phyloP scores from a whole-genome alignment of 1,140 invertebrate genomes.

The Achatina immaculata region DNA sequence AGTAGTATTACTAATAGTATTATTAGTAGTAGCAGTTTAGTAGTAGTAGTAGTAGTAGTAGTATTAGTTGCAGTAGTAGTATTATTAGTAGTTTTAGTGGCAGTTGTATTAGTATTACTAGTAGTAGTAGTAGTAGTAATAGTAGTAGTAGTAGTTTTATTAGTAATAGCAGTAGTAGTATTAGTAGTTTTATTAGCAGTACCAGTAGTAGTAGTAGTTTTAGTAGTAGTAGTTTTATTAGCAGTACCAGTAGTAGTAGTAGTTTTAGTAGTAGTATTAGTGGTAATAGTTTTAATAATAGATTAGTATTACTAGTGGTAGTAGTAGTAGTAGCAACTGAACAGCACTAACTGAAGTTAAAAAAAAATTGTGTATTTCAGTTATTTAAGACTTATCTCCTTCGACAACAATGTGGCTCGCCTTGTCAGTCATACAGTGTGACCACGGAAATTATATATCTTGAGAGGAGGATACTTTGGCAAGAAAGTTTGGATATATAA shows the following conservation, averaged over 20 bases:
- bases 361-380: no score
- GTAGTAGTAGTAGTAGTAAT: not conserved
- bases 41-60: constrained; percentile 4
- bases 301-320: not conserved
- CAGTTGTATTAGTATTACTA: not conserved
- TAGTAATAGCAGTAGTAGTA: not conserved
- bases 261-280: not conserved
- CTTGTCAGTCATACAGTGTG: no score
- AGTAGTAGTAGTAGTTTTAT: not conserved
- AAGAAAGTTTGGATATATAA: no score
- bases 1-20: not conserved
- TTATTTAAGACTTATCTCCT: no score
- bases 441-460: no score
- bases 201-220: not conserved
- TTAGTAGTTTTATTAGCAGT: not conserved
- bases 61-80: constrained; percentile 11
- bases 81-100: not conserved
- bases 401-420: no score
- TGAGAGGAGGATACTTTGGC: no score
- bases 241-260: not conserved
- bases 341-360: no score
- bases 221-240: not conserved
- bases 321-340: not conserved
- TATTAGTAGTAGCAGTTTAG: not conserved
- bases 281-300: not conserved